Conservation (phyloP, 2,113 vertebrate species). For the Anhinga rufa region DNA sequence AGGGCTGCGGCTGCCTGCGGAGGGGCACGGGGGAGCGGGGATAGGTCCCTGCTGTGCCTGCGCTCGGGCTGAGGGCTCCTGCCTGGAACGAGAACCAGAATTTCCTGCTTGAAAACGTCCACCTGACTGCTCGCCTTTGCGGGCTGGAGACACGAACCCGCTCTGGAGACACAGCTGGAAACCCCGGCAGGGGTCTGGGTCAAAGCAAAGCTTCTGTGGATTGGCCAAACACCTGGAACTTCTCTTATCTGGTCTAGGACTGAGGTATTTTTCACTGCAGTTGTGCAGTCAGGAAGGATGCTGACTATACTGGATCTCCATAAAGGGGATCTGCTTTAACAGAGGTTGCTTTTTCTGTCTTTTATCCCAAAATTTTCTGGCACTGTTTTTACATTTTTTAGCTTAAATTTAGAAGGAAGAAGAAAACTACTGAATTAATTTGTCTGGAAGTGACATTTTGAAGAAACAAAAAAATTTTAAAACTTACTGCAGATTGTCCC, state of each 20-base stretch:
- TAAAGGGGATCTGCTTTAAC: background rate
- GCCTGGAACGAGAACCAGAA: background rate
- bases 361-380: background rate
- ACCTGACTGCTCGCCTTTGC: background rate
- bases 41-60: background rate
- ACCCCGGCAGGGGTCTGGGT: background rate
- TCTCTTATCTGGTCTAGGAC: background rate
- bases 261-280: background rate
- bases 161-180: background rate
- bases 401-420: background rate
- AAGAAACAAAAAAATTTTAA: background rate
- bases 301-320: accelerated
- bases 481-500: background rate
- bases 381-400: background rate
- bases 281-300: background rate
- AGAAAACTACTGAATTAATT: background rate
- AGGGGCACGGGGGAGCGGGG: background rate
- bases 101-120: background rate
- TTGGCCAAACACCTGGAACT: background rate
- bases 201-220: background rate
- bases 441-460: background rate
- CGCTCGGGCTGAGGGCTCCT: background rate
- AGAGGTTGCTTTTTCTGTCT: background rate
- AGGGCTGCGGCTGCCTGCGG: background rate
- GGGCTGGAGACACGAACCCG: too few relatives aligned